Base-by-base conservation (phyloP, 2,113 vertebrate species). In the Bujurquina vittata region DNA sequence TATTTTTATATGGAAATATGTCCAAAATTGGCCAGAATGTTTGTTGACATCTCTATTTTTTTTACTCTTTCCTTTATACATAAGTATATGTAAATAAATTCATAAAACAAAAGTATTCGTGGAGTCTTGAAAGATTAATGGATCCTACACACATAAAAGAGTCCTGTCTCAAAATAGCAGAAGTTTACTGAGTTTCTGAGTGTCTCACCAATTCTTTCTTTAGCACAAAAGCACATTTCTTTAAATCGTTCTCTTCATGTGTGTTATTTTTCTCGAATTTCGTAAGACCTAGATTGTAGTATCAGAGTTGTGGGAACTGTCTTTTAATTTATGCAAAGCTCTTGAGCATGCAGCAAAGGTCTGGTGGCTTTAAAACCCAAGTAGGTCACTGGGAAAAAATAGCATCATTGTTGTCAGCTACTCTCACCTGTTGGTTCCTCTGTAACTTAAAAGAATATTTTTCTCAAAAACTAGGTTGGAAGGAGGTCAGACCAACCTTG, bases 391-490 rank as follows among this genome's bases (percentile, higher is more conserved):
- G 65, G 55, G 82, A 83, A 84, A 87, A 91, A 90, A 89, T 87
- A 93, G 90, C 85, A 83, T 85, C 74, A 55, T 90, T 92, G 91
- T 89, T 94, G 86, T 90, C 89, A 84, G 83, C 67, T 17, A 33
- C 55, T 55, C 84, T 90, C 84, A 94, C 88, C 91, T 93, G 93
- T 91, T 89, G 87, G 49, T 78, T 76, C 58, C 40, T 62, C 81
- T 75, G 72, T 67, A 60, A 77, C 78, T 87, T 89, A 22, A 87
- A 89, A 43, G 26, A 88, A 84, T 57, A 69, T n/a, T 59, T 73
- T 61, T 75, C 20, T 62, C 9, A 65, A 67, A 88, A 94, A 86
- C 76, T 91, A 88, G 90, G 89, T 14, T 80, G 76, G 72, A 72
- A 85, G 60, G 79, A 91, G 87, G 91, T 89, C 84, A 80, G 65